Conservation (phyloP, 2,797 vertebrate species). For the Artibeus jamaicensis region DNA sequence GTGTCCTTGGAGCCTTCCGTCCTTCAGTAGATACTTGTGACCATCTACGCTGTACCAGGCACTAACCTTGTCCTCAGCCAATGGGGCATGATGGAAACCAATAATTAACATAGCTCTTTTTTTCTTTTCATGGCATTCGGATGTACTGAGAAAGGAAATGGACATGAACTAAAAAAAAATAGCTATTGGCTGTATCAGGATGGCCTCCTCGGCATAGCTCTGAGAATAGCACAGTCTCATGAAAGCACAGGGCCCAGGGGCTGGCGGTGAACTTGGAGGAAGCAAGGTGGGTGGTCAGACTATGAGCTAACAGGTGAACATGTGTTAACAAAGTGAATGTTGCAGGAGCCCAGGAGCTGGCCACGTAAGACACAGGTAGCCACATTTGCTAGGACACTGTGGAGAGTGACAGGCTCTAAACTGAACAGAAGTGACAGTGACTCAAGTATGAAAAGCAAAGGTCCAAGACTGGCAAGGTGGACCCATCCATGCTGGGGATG, state of each 20-base stretch:
- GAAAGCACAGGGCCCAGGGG: not conserved
- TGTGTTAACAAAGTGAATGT: not conserved
- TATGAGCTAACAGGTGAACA: not conserved
- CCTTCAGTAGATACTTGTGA: not conserved
- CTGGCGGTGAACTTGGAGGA: not conserved
- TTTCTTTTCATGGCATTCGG: not conserved
- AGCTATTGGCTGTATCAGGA: not conserved
- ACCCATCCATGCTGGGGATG: rapidly evolving
- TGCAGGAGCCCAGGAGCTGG: not conserved
- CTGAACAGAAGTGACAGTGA: not conserved
- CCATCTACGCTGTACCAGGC: not conserved
- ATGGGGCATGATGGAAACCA: not conserved
- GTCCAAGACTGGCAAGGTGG: not conserved
- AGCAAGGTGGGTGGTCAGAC: not conserved
- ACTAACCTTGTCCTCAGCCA: not conserved
- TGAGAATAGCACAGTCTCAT: rapidly evolving
- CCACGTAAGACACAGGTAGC: not conserved
- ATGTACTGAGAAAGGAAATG: not conserved
- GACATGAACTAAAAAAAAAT: not conserved
- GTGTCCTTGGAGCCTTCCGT: not conserved
- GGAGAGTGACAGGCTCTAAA: not conserved
- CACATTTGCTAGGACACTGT: not conserved
- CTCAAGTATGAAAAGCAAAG: too few relatives aligned
- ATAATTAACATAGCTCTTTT: not conserved
- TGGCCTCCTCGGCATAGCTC: not conserved